Base-by-base conservation (phyloP, 2,113 vertebrate species). In the Sander lucioperca region DNA sequence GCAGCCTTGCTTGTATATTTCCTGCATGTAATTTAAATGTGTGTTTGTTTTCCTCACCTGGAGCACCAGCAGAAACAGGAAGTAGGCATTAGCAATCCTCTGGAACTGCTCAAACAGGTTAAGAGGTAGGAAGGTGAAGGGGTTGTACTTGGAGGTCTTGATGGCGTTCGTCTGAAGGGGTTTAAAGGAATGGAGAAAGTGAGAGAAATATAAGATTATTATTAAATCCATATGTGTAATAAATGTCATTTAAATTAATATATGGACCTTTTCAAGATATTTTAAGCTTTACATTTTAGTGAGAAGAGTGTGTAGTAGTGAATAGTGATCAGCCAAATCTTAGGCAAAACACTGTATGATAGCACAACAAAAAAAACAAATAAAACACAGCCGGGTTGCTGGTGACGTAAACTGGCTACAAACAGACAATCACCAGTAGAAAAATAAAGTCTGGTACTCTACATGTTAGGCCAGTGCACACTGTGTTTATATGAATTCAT, bases 21-120 rank as follows among this genome's bases (percentile, higher is more conserved):
- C 18, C 14, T 72, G 13, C 18, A 12, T 53, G 16, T 11, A 43
- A 43, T 43, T 33, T 16, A 15, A 13, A 30, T 50, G 54, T 54
- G 71, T 2, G 0, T 27, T 39, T 74, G 58, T 76, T 43, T 27
- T 23, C 18, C 82, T 84, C 90, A 97, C 98, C 97, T 99, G 98
- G 13, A 99, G 95, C 87, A 97, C 94, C 69, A 99, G 95, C 92
- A 99, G 95, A 85, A 97, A 92, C n/a, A 99, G 95, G 90, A 99
- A 99, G 94, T 99, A 99, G 1, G 97, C 97, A 11, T 99, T 99
- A 56, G 98, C 97, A 50, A 99, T 96, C 86, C 97, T 96, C 94
- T 97, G 97, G 89, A 99, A 99, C 93, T 99, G 98, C 91, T 99
- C 97, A 48, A 99, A 99, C 53, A 99, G 93, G 94, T 99, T 99